These are phyloP conservation scores for Electrophaes corylata DNA, from an alignment of 2,888 invertebrate genomes.

Conservation along the genomic window DNA sequence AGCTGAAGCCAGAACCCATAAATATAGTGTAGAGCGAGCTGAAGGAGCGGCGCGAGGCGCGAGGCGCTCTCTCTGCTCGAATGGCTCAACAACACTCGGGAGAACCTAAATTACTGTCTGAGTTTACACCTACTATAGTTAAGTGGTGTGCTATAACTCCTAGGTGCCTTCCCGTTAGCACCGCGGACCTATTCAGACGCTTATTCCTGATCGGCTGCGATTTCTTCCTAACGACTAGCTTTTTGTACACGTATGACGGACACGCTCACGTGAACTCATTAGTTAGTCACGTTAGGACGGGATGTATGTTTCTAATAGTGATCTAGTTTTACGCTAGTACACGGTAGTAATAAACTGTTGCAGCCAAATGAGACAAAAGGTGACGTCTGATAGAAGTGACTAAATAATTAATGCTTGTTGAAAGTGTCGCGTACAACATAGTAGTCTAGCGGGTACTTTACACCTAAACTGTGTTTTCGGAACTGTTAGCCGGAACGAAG, in stretches of 20 bases:
- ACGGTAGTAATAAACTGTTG: no score
- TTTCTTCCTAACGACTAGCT: background rate
- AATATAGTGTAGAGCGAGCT: slow-evolving; percentile 9
- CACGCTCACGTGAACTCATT: background rate
- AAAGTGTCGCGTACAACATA: no score
- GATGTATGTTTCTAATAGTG: no score
- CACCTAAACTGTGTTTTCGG: no score
- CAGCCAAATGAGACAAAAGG: no score
- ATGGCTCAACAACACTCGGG: slow-evolving; percentile 27
- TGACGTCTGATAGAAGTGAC: no score
- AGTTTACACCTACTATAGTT: slow-evolving; percentile 28
- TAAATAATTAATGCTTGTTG: no score
- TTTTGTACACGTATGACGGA: no score
- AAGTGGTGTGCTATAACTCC: slow-evolving; percentile 26
- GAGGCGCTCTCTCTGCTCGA: slow-evolving; percentile 29
- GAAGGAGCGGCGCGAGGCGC: slow-evolving; percentile 5
- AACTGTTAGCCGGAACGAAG: no score
- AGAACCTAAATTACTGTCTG: slow-evolving; percentile 29
- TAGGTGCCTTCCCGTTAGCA: slow-evolving; percentile 29
- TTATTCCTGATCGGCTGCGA: background rate
- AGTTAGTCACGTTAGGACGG: no score
- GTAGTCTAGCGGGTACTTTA: no score
- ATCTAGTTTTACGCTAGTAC: no score
- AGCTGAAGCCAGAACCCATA: slow-evolving; percentile 13
- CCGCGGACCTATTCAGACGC: background rate